Conservation (phyloP, 2,888 invertebrate species). For the Allolobophora icterica region DNA sequence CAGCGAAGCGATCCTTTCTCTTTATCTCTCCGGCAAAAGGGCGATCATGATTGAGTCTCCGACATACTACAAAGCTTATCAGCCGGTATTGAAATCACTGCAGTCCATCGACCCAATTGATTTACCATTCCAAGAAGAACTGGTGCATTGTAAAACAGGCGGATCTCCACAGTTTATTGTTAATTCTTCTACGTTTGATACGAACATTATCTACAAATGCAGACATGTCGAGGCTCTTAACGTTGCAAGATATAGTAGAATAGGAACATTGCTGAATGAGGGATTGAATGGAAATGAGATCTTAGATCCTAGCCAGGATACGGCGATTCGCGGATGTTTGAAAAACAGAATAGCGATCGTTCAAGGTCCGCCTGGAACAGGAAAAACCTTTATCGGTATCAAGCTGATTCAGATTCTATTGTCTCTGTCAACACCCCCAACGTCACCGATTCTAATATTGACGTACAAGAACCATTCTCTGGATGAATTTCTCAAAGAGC, state of each 20-base stretch:
- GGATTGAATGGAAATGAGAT: conserved; percentile 52
- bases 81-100: conserved; percentile 75
- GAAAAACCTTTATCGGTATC: conserved; percentile 79
- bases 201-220: not conserved
- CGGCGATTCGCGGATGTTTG: conserved; percentile 75
- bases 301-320: conserved; percentile 75
- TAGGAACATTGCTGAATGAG: not conserved
- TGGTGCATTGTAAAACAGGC: conserved; percentile 69
- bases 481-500: conserved; percentile 44
- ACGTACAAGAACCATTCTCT: conserved; percentile 48
- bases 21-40: conserved; percentile 11
- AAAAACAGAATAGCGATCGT: conserved; percentile 78
- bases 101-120: conserved; percentile 69
- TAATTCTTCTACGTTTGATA: not conserved
- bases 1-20: conserved; percentile 27
- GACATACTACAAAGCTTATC: conserved; percentile 80
- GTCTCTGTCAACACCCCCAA: not conserved
- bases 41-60: conserved; percentile 75
- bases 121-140: conserved; percentile 76
- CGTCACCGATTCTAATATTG: conserved; percentile 43
- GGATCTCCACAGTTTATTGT: conserved; percentile 58
- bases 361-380: conserved; percentile 85
- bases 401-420: conserved; percentile 70
- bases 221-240: not conserved
- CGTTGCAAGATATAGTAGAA: not conserved